Percentiles rank a stretch among this genome's conserved stretches.
phyloP scores from a whole-genome alignment of 2,113 vertebrate genomes.

The Pteropus alecto region DNA sequence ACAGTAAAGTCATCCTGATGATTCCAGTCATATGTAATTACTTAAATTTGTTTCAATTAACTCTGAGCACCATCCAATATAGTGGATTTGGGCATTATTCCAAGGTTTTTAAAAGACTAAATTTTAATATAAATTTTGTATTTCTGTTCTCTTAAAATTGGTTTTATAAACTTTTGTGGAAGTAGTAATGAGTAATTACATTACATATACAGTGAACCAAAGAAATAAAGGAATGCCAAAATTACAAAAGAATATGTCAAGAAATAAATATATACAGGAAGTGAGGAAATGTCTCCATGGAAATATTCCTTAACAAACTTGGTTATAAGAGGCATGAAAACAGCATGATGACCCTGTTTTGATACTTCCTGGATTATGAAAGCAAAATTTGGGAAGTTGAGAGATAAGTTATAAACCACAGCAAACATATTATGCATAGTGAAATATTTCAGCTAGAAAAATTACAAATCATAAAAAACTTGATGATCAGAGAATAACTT shows the following conservation, averaged over 20 bases:
- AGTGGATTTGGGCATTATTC: not conserved
- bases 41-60: not conserved
- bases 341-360: not conserved
- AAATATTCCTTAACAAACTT: not conserved
- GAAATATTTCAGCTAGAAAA: not conserved
- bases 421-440: not conserved
- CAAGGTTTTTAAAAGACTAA: not conserved
- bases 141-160: not conserved
- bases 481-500: not conserved
- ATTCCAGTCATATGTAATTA: not conserved
- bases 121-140: not conserved
- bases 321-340: not conserved
- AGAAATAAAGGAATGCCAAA: not conserved
- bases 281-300: not conserved
- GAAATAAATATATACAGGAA: not conserved
- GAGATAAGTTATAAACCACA: not conserved
- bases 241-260: not conserved
- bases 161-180: not conserved
- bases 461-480: not conserved
- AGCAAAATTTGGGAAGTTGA: slow-evolving; percentile 48
- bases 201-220: not conserved
- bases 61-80: not conserved
- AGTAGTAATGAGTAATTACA: not conserved
- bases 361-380: not conserved
- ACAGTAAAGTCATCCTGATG: not conserved